Conservation (phyloP, 2,113 vertebrate species). For the Macrotis lagotis region DNA sequence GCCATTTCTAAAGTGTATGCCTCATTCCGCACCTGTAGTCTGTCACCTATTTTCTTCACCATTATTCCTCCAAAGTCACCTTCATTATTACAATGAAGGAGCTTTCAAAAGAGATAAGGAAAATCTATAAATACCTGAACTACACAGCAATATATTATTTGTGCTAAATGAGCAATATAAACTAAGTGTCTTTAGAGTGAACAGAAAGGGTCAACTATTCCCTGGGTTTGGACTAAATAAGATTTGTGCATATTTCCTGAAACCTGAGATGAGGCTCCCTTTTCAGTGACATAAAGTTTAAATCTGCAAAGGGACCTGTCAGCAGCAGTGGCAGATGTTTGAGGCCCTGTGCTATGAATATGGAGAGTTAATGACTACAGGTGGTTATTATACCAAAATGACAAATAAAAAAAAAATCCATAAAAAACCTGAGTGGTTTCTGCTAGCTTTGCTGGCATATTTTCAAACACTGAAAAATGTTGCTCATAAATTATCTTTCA, state of each 20-base stretch:
- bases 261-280: constrained; percentile 63
- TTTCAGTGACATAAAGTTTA: constrained; percentile 60
- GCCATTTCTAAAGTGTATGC: not conserved
- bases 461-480: constrained; percentile 66
- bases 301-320: constrained; percentile 62
- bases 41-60: not conserved
- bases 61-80: not conserved
- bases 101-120: constrained; percentile 9
- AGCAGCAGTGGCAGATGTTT: constrained; percentile 69
- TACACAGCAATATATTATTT: not conserved
- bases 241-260: constrained; percentile 59
- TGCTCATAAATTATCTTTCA: constrained; percentile 69
- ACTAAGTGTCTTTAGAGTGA: not conserved
- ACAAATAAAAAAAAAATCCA: constrained; percentile 49
- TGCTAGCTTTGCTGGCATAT: constrained; percentile 40
- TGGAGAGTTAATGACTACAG: constrained; percentile 75
- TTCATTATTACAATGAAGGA: not conserved
- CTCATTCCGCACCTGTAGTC: not conserved
- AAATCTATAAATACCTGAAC: not conserved
- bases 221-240: constrained; percentile 43
- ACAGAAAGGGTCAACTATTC: not conserved
- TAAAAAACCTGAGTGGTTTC: constrained; percentile 69
- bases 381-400: constrained; percentile 69
- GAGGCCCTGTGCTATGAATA: constrained; percentile 55
- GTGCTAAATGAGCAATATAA: not conserved